Percentiles rank a stretch among this genome's conserved stretches.
phyloP scores from a whole-genome alignment of 2,113 vertebrate species.

The Platysternon megacephalum region DNA sequence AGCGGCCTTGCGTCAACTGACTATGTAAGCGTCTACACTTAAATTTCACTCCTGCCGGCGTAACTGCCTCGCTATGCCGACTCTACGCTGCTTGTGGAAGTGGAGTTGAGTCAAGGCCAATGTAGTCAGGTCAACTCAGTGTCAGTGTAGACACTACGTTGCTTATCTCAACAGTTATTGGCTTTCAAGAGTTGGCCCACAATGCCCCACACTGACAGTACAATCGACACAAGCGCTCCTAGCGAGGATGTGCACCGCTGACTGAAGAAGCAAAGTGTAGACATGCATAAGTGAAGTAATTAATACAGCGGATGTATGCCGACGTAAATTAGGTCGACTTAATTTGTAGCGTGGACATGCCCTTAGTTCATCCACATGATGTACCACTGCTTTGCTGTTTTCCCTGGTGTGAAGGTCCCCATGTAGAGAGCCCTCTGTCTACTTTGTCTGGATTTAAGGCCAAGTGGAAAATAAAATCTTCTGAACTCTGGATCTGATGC shows the following conservation, averaged over 20 bases:
- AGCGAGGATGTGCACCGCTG: background rate
- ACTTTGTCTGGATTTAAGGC: background rate
- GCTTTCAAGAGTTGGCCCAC: background rate
- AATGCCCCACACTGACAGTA: background rate
- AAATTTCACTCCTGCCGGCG: background rate
- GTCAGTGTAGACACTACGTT: background rate
- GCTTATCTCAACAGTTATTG: background rate
- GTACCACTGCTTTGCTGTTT: background rate
- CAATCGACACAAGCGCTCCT: background rate
- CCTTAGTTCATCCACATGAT: background rate
- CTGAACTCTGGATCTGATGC: background rate
- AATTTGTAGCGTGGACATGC: background rate
- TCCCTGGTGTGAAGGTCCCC: background rate
- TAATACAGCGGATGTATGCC: background rate
- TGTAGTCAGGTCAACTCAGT: background rate
- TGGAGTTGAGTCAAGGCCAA: background rate
- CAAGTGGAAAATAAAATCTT: background rate
- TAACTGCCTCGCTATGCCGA: background rate
- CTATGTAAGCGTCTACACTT: background rate
- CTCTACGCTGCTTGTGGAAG: background rate
- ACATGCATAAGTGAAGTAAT: background rate
- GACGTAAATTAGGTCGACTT: background rate
- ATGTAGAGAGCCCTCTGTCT: background rate
- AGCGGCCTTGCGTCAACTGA: accelerated
- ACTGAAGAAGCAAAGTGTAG: background rate